Conservation (phyloP, 2,797 vertebrate genomes). For the Squalus acanthias region DNA sequence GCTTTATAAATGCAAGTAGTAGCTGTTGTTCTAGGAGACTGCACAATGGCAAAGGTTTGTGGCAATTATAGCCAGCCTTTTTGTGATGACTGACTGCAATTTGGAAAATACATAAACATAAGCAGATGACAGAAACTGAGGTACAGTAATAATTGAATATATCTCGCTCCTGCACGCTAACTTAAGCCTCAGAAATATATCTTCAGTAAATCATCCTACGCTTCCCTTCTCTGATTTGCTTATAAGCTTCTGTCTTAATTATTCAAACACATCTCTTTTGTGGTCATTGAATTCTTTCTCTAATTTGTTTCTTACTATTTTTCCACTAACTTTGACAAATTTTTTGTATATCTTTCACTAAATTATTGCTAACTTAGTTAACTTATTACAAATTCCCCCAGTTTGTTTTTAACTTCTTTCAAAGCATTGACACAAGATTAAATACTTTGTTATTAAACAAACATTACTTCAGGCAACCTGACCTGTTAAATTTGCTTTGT, state of each 20-base stretch:
- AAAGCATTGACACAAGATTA: too few relatives aligned
- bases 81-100: not conserved
- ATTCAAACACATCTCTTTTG: not conserved
- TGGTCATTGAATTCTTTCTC: not conserved
- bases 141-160: not conserved
- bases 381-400: too few relatives aligned
- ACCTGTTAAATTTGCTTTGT: too few relatives aligned
- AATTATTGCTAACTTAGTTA: too few relatives aligned
- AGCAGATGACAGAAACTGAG: not conserved
- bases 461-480: too few relatives aligned
- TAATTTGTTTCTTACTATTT: not conserved
- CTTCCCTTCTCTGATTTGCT: not conserved
- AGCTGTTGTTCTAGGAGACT: not conserved
- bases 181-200: not conserved
- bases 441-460: too few relatives aligned
- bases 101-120: not conserved
- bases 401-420: too few relatives aligned
- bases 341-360: not conserved
- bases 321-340: not conserved
- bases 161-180: not conserved
- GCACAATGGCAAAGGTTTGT: not conserved
- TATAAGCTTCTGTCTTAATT: not conserved
- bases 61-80: not conserved
- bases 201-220: not conserved
- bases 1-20: not conserved